Evolutionary conservation across 2,888 invertebrate species (phyloP).

Genomic region (Synanthedon tipuliformis): DNA sequence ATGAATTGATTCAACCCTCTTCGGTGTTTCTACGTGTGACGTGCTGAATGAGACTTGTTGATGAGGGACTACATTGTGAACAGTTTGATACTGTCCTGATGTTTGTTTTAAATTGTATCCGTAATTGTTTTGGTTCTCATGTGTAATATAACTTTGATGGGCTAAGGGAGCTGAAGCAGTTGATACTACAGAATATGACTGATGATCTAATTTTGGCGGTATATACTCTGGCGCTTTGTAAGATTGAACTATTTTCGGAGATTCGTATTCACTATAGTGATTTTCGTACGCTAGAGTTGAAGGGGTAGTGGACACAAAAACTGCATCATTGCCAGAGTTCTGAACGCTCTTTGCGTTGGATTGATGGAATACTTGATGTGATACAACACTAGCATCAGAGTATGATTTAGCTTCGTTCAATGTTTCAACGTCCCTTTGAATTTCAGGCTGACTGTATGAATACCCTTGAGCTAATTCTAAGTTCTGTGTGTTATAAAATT

Average conservation of each 20-base stretch:
- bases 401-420: constrained; percentile 29
- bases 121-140: constrained; percentile 29
- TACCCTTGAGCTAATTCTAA: constrained; percentile 34
- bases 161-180: constrained; percentile 22
- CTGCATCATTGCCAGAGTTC: constrained; percentile 19
- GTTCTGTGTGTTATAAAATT: constrained; percentile 24
- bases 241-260: constrained; percentile 22
- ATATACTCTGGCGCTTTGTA: constrained; percentile 5
- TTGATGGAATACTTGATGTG: constrained; percentile 52
- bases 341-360: constrained; percentile 25
- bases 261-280: constrained; percentile 43
- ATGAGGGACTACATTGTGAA: constrained; percentile 7
- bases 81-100: constrained; percentile 20
- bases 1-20: constrained; percentile 38
- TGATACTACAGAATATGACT: constrained; percentile 23
- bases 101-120: constrained; percentile 27
- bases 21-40: constrained; percentile 32
- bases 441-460: constrained; percentile 51
- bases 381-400: constrained; percentile 52
- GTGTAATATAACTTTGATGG: constrained; percentile 31
- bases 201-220: constrained; percentile 5
- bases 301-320: constrained; percentile 48
- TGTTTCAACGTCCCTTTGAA: constrained; percentile 40
- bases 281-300: constrained; percentile 48
- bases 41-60: constrained; percentile 33